Percentiles rank a stretch among this genome's conserved stretches.
Conservation (phyloP, 2,797 vertebrate species). For the Malurus splendens region DNA sequence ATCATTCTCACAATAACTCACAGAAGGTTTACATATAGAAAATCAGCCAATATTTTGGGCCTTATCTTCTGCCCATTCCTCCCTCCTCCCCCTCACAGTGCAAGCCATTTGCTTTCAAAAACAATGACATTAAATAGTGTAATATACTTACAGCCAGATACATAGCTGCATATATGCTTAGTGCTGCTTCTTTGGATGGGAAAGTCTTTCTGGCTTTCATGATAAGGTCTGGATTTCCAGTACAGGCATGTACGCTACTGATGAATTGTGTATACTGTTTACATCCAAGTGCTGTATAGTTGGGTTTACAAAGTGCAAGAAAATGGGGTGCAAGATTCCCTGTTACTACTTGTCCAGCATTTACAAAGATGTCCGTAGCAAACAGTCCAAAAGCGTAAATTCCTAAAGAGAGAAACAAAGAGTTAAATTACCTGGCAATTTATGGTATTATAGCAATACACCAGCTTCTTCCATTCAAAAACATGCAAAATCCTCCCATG, state of each 20-base stretch:
- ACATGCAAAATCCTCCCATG: background rate
- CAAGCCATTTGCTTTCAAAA: background rate
- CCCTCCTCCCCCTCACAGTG: background rate
- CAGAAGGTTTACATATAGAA: background rate
- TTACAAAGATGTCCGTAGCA: slow-evolving; percentile 97
- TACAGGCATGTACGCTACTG: slow-evolving; percentile 91
- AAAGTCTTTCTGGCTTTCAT: slow-evolving; percentile 92
- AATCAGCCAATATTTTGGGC: background rate
- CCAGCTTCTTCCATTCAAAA: background rate
- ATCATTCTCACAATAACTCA: background rate
- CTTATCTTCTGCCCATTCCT: background rate
- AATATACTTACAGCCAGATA: slow-evolving; percentile 90
- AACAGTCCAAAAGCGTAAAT: slow-evolving; percentile 97
- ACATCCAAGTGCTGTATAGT: slow-evolving; percentile 94
- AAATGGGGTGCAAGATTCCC: slow-evolving; percentile 97
- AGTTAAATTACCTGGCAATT: slow-evolving; percentile 8
- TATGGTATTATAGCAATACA: background rate
- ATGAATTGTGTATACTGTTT: slow-evolving; percentile 93
- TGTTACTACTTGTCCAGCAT: slow-evolving; percentile 96
- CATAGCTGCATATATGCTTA: slow-evolving; percentile 90
- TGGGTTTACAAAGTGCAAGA: slow-evolving; percentile 94
- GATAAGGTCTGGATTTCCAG: slow-evolving; percentile 90
- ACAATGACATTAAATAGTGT: background rate
- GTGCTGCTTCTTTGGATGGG: slow-evolving; percentile 95
- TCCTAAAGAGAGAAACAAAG: slow-evolving; percentile 72